Evolutionary conservation across 2,888 invertebrate genomes (phyloP).

Genomic region (Andrena minutula): DNA sequence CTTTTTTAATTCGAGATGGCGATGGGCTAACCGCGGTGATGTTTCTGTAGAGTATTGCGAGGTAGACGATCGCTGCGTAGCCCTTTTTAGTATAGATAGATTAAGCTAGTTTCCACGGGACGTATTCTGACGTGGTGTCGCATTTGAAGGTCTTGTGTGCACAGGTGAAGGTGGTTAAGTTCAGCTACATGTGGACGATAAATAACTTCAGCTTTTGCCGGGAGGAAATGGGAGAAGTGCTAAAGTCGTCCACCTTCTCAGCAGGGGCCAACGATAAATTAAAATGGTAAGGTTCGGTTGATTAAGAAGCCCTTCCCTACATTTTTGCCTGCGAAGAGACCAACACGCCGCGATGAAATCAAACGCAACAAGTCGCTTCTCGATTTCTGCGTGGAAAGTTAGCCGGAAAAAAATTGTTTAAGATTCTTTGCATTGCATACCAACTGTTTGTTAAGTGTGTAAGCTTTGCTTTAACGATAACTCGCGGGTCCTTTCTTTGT

Average conservation of each 20-base stretch:
- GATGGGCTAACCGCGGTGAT: neutral
- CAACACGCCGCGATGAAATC: neutral
- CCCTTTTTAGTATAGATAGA: conserved; percentile 66
- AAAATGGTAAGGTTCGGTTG: conserved; percentile 92
- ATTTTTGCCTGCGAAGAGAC: neutral
- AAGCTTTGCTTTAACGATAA: neutral
- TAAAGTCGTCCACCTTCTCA: conserved; percentile 99
- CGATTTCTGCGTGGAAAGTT: conserved; percentile 15
- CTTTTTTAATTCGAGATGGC: too few species aligned
- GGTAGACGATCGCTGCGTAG: conserved; percentile 5
- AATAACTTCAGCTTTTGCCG: conserved; percentile 99
- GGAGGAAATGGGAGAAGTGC: conserved; percentile 99
- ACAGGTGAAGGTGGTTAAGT: conserved; percentile 99
- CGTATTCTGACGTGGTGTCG: conserved; percentile 79
- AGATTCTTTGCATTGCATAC: conserved; percentile 70
- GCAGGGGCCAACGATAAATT: conserved; percentile 99
- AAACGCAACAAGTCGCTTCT: neutral
- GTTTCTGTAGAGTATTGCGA: neutral
- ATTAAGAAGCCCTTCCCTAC: neutral
- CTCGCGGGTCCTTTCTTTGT: neutral
- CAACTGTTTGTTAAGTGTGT: neutral
- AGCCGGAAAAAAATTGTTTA: conserved; percentile 53
- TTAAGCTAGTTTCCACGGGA: conserved; percentile 73
- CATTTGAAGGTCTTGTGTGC: conserved; percentile 83
- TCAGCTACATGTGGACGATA: conserved; percentile 99